Evolutionary conservation across 2,113 vertebrate genomes (phyloP).

Genomic region (Gymnarchus niloticus): DNA sequence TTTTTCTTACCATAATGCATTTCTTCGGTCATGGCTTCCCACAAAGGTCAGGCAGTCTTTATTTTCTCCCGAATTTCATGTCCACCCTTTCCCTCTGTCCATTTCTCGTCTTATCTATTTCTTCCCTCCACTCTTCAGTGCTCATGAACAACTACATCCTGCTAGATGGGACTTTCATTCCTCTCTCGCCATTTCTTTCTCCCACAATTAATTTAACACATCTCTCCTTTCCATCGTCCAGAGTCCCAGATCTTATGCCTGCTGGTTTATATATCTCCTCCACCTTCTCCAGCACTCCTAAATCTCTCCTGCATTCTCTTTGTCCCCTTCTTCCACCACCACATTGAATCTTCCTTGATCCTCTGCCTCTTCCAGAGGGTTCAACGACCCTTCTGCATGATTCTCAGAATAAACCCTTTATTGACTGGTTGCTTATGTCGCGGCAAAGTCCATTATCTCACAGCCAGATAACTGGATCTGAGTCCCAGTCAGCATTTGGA

Average conservation of each 20-base stretch:
- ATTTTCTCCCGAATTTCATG: neutral
- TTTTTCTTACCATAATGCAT: neutral
- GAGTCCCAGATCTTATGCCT: neutral
- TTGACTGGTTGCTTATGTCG: constrained; percentile 75
- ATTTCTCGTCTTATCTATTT: neutral
- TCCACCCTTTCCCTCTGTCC: neutral
- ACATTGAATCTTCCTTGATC: constrained; percentile 59
- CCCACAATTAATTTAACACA: neutral
- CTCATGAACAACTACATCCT: too few species aligned
- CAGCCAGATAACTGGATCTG: constrained; percentile 61
- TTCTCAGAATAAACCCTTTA: constrained; percentile 76
- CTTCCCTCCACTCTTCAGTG: neutral
- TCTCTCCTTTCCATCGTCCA: neutral
- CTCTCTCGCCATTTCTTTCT: neutral
- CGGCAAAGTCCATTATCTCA: too few species aligned
- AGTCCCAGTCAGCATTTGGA: constrained; percentile 66
- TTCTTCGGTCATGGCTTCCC: neutral
- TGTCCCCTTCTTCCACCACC: constrained; percentile 38
- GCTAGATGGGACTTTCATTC: neutral
- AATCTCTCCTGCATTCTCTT: neutral
- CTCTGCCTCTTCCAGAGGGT: constrained; percentile 53
- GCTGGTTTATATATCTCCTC: neutral
- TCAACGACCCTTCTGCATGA: constrained; percentile 64
- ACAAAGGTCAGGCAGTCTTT: neutral
- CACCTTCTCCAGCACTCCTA: constrained; percentile 33